These are phyloP conservation scores for Miltochrista miniata DNA, from an alignment of 2,888 invertebrate species.

Conservation along the genomic window DNA sequence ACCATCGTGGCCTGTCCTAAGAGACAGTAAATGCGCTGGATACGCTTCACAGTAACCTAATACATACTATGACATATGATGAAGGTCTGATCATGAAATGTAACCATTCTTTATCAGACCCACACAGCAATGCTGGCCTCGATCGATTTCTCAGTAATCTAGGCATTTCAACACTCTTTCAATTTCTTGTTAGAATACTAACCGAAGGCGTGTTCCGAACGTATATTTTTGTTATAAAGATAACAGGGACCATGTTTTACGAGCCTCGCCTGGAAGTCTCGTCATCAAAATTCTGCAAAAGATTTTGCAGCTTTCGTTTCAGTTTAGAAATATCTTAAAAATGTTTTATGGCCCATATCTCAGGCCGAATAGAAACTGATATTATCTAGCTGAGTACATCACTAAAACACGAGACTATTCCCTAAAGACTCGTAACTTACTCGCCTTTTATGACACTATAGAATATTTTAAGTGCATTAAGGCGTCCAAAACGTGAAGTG, in stretches of 20 bases:
- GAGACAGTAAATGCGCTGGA: no score
- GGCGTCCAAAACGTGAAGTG: conserved; percentile 41
- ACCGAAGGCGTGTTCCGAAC: no score
- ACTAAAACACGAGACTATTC: conserved; percentile 43
- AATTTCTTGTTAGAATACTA: neutral
- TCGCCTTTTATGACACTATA: conserved; percentile 71
- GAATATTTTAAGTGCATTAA: conserved; percentile 76
- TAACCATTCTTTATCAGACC: no score
- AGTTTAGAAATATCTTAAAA: conserved; percentile 9
- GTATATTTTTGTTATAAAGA: neutral
- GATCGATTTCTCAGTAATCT: no score
- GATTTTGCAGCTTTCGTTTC: neutral
- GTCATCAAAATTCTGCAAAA: neutral
- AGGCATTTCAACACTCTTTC: no score
- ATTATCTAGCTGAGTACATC: conserved; percentile 25
- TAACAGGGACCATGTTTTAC: neutral
- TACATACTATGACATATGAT: no score
- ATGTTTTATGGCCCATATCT: conserved; percentile 14
- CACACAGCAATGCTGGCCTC: no score
- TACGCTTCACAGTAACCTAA: no score
- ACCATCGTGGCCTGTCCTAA: no score
- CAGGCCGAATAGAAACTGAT: conserved; percentile 12
- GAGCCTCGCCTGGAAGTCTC: neutral
- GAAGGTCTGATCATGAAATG: no score
- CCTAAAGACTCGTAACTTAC: conserved; percentile 61